A percentile compares a stretch with the other conserved stretches of the same genome.
These are phyloP conservation scores for Trematomus loennbergii DNA, from an alignment of 2,113 vertebrate genomes.

Conservation along the genomic window DNA sequence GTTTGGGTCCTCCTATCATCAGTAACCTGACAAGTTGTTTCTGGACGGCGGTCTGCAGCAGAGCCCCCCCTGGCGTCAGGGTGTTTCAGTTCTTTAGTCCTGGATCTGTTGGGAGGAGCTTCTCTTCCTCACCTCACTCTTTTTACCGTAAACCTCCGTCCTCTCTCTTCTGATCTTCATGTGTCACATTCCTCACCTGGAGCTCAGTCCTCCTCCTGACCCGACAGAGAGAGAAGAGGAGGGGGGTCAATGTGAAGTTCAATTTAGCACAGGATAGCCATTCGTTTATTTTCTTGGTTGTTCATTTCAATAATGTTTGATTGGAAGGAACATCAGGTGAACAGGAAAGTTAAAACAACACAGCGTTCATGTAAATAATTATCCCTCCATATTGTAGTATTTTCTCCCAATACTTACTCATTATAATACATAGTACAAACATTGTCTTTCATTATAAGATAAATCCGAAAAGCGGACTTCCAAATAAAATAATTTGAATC, in stretches of 20 bases:
- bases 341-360: too few species aligned
- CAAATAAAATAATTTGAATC: too few species aligned
- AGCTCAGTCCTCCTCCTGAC: slow-evolving; percentile 56
- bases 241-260: slow-evolving; percentile 36
- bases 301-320: too few species aligned
- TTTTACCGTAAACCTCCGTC: slow-evolving; percentile 72
- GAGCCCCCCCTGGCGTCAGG: slow-evolving; percentile 30
- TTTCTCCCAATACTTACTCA: too few species aligned
- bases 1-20: too few species aligned
- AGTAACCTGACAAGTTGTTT: slow-evolving; percentile 7
- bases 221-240: slow-evolving; percentile 13
- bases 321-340: too few species aligned
- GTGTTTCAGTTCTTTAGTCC: background rate
- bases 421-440: too few species aligned
- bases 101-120: slow-evolving; percentile 47
- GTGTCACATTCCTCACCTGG: slow-evolving; percentile 83
- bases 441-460: too few species aligned
- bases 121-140: slow-evolving; percentile 21
- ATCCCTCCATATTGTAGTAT: too few species aligned
- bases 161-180: slow-evolving; percentile 65
- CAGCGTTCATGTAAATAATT: too few species aligned
- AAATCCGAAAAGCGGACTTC: too few species aligned
- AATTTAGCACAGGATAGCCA: slow-evolving; percentile 11
- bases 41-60: slow-evolving; percentile 41
- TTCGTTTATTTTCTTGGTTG: background rate